These are phyloP conservation scores for Oxyura jamaicensis DNA, from an alignment of 2,113 vertebrate species.

Conservation along the genomic window DNA sequence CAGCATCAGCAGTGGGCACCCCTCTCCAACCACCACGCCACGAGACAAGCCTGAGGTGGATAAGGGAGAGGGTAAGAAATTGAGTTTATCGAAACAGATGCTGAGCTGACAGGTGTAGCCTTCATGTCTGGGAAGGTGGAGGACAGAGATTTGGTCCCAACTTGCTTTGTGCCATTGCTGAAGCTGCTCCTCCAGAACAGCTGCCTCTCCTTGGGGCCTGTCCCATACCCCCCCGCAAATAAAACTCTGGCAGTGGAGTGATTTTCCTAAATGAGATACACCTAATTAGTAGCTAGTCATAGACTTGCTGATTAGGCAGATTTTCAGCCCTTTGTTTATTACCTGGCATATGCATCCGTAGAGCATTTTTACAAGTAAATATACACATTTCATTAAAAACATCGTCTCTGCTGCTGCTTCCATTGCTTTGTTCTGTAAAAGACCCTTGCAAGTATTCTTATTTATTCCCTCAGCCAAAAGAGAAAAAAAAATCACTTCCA, in stretches of 20 bases:
- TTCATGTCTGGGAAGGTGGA: not conserved
- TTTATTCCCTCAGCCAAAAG: constrained; percentile 25
- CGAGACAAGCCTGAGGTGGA: not conserved
- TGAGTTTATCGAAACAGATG: not conserved
- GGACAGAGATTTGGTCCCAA: not conserved
- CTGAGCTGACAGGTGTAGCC: not conserved
- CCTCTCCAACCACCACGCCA: not conserved
- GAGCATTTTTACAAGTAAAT: constrained; percentile 28
- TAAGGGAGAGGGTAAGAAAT: not conserved
- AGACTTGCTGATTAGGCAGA: constrained; percentile 54
- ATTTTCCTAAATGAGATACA: constrained; percentile 58
- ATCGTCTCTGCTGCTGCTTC: not conserved
- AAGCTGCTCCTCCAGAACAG: not conserved
- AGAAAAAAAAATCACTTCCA: not conserved
- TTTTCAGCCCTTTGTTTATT: constrained; percentile 60
- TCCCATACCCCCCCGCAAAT: not conserved
- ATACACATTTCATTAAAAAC: constrained; percentile 60
- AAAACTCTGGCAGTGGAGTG: not conserved
- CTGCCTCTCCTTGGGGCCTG: not conserved
- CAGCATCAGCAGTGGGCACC: rapidly evolving
- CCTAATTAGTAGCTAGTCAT: constrained; percentile 55
- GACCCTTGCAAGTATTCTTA: not conserved
- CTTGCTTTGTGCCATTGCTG: not conserved
- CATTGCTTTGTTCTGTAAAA: constrained; percentile 26
- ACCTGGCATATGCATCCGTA: not conserved